Evolutionary conservation across 2,797 vertebrate species (phyloP), one percentile per base, ranked within the genome.

Genomic region (Crocidura indochinensis): DNA sequence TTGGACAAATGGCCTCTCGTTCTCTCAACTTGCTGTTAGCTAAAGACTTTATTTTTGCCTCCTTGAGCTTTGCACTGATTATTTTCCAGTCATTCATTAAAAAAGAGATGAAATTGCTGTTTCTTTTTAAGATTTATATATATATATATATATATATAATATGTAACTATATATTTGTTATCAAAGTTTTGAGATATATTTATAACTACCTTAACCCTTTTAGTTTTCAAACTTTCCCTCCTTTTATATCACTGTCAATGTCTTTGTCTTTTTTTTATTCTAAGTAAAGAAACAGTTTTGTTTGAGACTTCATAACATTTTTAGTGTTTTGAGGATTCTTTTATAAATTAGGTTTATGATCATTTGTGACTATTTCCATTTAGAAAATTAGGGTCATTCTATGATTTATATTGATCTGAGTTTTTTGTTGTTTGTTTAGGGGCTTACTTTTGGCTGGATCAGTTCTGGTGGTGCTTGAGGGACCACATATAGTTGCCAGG

Each of bases 301-400:
- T 91, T 84, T 87, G 60, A 73, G 49, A 93, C 68, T 75, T 91
- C n/a, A 62, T 91, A 72, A 91, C 72, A 29, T 71, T 94, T 90
- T 89, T 51, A 84, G 10, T 81, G n/a, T 89, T 96, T 84, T 74
- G 78, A 81, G 93, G 96, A 72, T 17, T 76, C 67, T 91, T 88
- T 84, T 91, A 74, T 24, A 96, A 75, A 95, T 88, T 96, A 93
- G 77, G 24, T 95, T 85, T 95, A 0, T 92, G 93, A 87, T 95
- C 76, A 49, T 96, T 84, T 91, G 81, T 95, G 51, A 79, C 93
- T 96, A 92, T 29, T 92, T 81, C 72, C 81, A 96, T 96, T 97
- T 96, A 96, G 92, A 96, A 97, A 95, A 77, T 94, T 92, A 91
- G 94, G 95, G 95, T 96, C 76, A 95, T 94, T 97, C 97, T 96